These are phyloP conservation scores for Pipistrellus kuhlii DNA, from an alignment of 2,797 vertebrate genomes.

Conservation along the genomic window DNA sequence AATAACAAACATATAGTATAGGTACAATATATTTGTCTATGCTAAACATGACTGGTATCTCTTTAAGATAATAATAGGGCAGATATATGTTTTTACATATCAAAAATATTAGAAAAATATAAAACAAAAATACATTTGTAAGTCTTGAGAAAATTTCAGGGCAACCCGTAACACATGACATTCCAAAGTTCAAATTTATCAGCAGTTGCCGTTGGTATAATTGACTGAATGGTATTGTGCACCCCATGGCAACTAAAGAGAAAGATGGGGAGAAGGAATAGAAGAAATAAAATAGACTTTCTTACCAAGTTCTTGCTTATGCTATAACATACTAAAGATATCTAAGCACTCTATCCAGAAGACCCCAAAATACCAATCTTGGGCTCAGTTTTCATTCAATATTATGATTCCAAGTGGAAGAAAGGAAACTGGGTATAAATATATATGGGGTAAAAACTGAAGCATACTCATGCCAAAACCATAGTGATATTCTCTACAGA, in stretches of 20 bases:
- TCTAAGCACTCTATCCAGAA: neutral
- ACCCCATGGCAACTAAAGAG: neutral
- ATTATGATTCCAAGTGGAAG: slow-evolving; percentile 49
- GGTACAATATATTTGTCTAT: neutral
- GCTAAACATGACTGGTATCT: neutral
- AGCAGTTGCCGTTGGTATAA: neutral
- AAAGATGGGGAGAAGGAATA: neutral
- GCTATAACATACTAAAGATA: neutral
- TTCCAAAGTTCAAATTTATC: neutral
- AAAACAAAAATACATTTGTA: neutral
- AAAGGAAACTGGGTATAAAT: slow-evolving; percentile 18
- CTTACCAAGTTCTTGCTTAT: slow-evolving; percentile 11
- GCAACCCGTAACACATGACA: neutral
- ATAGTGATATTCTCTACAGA: slow-evolving; percentile 23
- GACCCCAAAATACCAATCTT: neutral
- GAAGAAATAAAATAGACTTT: neutral
- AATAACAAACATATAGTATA: neutral
- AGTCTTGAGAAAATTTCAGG: neutral
- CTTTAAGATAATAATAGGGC: neutral
- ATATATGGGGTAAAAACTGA: neutral
- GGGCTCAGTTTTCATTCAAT: slow-evolving; percentile 28
- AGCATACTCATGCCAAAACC: neutral
- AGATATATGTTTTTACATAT: neutral
- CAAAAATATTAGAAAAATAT: neutral
- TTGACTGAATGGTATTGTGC: neutral